phyloP scores from a whole-genome alignment of 2,888 invertebrate genomes.

The Smittia aterrima region DNA sequence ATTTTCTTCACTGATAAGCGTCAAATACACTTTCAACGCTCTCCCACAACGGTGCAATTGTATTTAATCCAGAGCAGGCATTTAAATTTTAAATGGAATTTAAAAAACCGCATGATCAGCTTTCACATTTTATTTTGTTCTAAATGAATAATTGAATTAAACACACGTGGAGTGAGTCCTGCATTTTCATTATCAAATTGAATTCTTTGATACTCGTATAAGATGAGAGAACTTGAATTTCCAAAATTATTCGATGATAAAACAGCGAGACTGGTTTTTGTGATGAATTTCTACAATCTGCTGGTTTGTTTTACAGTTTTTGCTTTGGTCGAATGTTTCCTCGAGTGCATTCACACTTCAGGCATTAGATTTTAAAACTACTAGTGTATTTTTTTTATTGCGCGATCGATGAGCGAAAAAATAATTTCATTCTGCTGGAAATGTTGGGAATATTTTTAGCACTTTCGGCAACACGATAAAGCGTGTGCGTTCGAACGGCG shows the following conservation, averaged over 20 bases:
- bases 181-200: not conserved
- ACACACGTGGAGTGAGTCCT: not conserved
- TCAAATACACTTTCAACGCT: not conserved
- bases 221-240: not conserved
- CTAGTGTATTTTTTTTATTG: no score
- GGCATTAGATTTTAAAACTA: not conserved
- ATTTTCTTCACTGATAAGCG: not conserved
- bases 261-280: not conserved
- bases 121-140: not conserved
- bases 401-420: not conserved
- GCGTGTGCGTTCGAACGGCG: not conserved
- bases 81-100: slow-evolving; percentile 41
- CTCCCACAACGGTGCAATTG: not conserved
- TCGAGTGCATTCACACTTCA: slow-evolving; percentile 19
- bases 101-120: not conserved
- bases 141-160: not conserved
- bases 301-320: not conserved
- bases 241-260: slow-evolving; percentile 17
- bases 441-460: slow-evolving; percentile 19
- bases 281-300: not conserved
- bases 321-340: not conserved
- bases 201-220: not conserved
- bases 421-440: not conserved
- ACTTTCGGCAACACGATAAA: not conserved
- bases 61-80: not conserved